phyloP scores from a whole-genome alignment of 2,888 invertebrate species.

The Melanostoma mellinum region DNA sequence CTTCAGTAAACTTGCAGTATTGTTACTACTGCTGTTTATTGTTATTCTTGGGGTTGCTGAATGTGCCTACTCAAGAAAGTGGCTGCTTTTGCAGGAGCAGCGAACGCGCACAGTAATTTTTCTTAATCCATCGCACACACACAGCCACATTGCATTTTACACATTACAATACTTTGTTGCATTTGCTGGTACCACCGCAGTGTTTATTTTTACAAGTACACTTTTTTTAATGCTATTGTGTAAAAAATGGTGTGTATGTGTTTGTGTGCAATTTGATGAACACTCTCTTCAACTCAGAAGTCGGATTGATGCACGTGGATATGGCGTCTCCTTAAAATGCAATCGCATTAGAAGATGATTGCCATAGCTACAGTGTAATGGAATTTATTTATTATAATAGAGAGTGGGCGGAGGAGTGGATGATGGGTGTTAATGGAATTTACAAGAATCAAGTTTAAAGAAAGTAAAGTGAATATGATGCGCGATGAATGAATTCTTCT shows the following conservation, averaged over 20 bases:
- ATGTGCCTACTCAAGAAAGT: conserved; percentile 56
- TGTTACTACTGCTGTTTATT: conserved; percentile 13
- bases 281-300: conserved; percentile 13
- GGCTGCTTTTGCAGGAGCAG: conserved; percentile 55
- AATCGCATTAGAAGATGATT: conserved; percentile 52
- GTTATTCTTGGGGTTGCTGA: conserved; percentile 51
- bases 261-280: conserved; percentile 15
- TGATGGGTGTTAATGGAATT: conserved; percentile 25
- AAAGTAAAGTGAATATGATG: conserved; percentile 41
- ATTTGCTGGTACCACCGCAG: conserved; percentile 19
- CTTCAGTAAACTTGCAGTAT: conserved; percentile 55
- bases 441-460: conserved; percentile 26
- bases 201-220: no score
- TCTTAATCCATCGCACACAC: not conserved
- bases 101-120: conserved; percentile 4
- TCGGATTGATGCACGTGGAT: conserved; percentile 28
- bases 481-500: conserved; percentile 31
- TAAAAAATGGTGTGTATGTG: conserved; percentile 1
- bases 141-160: conserved; percentile 12
- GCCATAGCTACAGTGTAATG: conserved; percentile 36
- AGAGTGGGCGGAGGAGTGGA: conserved; percentile 9
- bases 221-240: not conserved
- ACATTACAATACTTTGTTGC: conserved; percentile 42
- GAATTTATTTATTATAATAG: conserved; percentile 44
- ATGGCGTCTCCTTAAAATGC: conserved; percentile 45